Evolutionary conservation across 2,113 vertebrate genomes (phyloP), one percentile per base, ranked within the genome.

Genomic region (Oncorhynchus mykiss): DNA sequence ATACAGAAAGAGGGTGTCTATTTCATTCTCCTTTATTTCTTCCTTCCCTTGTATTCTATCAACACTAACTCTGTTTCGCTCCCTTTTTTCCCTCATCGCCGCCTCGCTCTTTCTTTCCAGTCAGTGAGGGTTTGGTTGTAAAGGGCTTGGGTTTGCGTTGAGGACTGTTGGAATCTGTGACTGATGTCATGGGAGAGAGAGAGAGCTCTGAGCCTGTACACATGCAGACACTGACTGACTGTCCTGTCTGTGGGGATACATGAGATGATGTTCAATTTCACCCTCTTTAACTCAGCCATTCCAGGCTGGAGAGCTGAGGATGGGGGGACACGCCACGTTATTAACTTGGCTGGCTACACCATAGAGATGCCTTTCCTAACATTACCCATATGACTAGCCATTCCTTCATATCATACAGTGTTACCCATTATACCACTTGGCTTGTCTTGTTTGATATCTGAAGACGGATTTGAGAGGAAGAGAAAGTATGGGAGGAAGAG

Each of bases 221-320:
- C 16, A 48, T 54, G 16, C 48, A 39, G 20, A 34, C 9, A 24
- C 72, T 24, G 59, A 16, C 34, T 24, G n/a, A 8, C 22, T 60
- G 22, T 70, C 24, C 20, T 66, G 31, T 16, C 20, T 59, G 13
- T 11, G 14, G n/a, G 12, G 22, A 31, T 39, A 18, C 86, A 81
- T 86, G 90, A 88, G 51, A 92, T 1, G 85, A 91, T 83, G 78
- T 79, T 82, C 81, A 87, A 91, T 90, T 91, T 91, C 86, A 89
- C 87, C 88, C 87, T 80, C 85, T 78, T 89, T 89, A 84, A 85
- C 78, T 86, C 78, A 45, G 39, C 9, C 39, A 45, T 45, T 45
- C 39, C 39, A 45, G 39, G 39, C 39, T 45, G 9, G 39, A 45
- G 39, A 45, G 39, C 8, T 12, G 69, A 16, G 27, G 18, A 73